These are phyloP conservation scores for Timema cristinae DNA, from an alignment of 2,888 invertebrate genomes.

Conservation along the genomic window DNA sequence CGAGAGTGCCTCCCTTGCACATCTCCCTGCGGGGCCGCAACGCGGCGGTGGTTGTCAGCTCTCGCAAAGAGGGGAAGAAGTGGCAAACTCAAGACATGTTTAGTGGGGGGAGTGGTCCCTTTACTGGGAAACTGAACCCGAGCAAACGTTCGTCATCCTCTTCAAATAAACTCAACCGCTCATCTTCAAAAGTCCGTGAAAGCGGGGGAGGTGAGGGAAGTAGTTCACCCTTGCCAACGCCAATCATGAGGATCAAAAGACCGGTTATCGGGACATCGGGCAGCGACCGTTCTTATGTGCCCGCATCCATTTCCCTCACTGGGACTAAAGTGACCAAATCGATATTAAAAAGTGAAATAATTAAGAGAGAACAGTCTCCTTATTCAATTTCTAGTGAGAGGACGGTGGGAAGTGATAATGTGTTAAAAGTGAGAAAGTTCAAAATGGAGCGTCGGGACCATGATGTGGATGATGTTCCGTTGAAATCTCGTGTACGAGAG, in stretches of 20 bases:
- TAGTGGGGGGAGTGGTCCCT: slow-evolving; percentile 14
- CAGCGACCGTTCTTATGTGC: neutral
- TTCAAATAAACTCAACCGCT: slow-evolving; percentile 24
- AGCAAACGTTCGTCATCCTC: slow-evolving; percentile 22
- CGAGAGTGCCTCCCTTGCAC: slow-evolving; percentile 82
- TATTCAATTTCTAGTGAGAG: slow-evolving; percentile 20
- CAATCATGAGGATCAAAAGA: slow-evolving; percentile 19
- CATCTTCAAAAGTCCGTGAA: slow-evolving; percentile 26
- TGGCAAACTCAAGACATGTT: slow-evolving; percentile 25
- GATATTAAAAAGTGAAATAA: slow-evolving; percentile 9
- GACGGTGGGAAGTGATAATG: slow-evolving; percentile 21
- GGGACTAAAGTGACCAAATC: neutral
- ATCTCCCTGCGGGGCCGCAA: slow-evolving; percentile 81
- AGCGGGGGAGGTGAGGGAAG: slow-evolving; percentile 10
- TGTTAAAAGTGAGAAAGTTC: slow-evolving; percentile 24
- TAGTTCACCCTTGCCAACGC: slow-evolving; percentile 6
- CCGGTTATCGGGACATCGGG: slow-evolving; percentile 2
- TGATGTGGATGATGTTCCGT: slow-evolving; percentile 35
- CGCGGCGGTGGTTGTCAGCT: slow-evolving; percentile 70
- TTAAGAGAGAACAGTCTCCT: slow-evolving; percentile 8
- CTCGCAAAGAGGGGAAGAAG: slow-evolving; percentile 53
- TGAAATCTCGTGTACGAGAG: slow-evolving; percentile 36
- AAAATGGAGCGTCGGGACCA: slow-evolving; percentile 21
- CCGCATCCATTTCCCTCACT: neutral
- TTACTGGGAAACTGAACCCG: slow-evolving; percentile 17